These are phyloP conservation scores for Aplodontia rufa DNA, from an alignment of 2,113 vertebrate genomes.

Conservation along the genomic window DNA sequence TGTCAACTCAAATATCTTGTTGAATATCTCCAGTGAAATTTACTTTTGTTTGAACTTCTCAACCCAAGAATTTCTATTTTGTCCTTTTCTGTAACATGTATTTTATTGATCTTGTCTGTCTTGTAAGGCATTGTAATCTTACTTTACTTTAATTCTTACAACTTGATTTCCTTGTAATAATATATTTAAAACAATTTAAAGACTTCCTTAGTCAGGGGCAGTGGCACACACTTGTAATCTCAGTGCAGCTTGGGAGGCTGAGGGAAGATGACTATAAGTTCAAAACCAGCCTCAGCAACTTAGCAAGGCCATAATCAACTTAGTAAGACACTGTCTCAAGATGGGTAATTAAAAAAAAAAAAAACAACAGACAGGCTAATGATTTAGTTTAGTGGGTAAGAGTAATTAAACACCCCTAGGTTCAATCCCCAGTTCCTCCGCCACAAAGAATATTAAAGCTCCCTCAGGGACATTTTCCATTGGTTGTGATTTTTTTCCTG, in stretches of 20 bases:
- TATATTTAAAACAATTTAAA: not conserved
- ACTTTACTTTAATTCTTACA: not conserved
- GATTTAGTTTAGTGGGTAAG: no score
- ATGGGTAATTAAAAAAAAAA: no score
- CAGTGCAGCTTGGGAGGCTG: no score
- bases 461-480: not conserved
- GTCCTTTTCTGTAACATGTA: not conserved
- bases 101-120: not conserved
- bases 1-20: not conserved
- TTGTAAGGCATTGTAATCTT: not conserved
- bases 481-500: not conserved
- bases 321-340: no score
- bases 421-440: no score
- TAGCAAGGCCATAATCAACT: no score
- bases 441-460: not conserved
- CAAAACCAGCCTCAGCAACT: no score
- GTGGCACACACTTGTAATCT: no score
- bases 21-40: not conserved
- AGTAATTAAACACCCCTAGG: no score
- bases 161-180: not conserved
- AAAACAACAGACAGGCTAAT: no score
- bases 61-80: not conserved
- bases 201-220: no score
- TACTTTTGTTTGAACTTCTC: not conserved
- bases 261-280: no score